phyloP scores from a whole-genome alignment of 2,888 invertebrate genomes.

The Silvanus unidentatus region DNA sequence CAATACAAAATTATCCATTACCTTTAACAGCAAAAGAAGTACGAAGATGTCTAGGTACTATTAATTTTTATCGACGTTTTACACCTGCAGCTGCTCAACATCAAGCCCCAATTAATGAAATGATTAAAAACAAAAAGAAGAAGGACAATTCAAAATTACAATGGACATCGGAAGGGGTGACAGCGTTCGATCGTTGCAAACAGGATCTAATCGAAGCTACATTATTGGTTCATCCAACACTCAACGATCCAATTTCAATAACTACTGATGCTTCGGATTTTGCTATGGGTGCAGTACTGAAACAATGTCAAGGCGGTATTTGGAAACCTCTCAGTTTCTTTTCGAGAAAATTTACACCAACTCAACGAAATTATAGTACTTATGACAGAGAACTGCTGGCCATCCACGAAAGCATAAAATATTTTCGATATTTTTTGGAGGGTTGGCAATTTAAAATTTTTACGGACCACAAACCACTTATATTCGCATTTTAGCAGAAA shows the following conservation, averaged over 20 bases:
- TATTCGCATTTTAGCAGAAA: slow-evolving; percentile 4
- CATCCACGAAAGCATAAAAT: slow-evolving; percentile 33
- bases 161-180: neutral
- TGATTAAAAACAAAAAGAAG: slow-evolving; percentile 1
- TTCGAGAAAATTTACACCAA: slow-evolving; percentile 7
- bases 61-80: slow-evolving; percentile 8
- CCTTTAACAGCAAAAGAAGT: slow-evolving; percentile 12
- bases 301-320: slow-evolving; percentile 1
- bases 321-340: slow-evolving; percentile 11
- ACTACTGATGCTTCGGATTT: slow-evolving; percentile 2
- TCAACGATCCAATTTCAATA: slow-evolving; percentile 2
- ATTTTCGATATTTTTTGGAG: slow-evolving; percentile 38
- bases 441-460: slow-evolving; percentile 30
- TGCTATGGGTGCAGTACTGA: slow-evolving; percentile 7
- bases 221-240: slow-evolving; percentile 13
- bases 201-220: slow-evolving; percentile 7
- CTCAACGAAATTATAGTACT: slow-evolving; percentile 32
- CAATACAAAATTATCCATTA: slow-evolving; percentile 25
- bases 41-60: slow-evolving; percentile 6
- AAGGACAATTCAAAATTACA: slow-evolving; percentile 11
- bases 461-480: slow-evolving; percentile 36
- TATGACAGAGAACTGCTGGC: slow-evolving; percentile 41
- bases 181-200: slow-evolving; percentile 11
- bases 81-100: slow-evolving; percentile 6
- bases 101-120: slow-evolving; percentile 2